phyloP scores from a whole-genome alignment of 2,113 vertebrate species.

The Takifugu flavidus region DNA sequence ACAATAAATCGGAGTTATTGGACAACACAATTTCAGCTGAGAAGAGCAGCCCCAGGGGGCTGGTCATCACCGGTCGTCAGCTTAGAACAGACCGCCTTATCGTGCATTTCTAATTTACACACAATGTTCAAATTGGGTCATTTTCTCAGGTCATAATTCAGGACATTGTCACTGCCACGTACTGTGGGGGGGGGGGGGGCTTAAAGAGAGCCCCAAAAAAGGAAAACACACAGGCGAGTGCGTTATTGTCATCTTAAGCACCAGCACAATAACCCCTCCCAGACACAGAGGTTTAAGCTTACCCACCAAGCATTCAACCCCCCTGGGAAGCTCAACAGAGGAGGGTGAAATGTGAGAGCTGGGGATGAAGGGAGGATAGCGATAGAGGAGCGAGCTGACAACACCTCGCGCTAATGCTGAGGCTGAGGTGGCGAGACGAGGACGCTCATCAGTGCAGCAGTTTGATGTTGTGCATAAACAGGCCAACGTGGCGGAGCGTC shows the following conservation, averaged over 20 bases:
- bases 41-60: too few relatives aligned
- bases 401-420: slow-evolving; percentile 53
- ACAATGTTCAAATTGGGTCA: too few relatives aligned
- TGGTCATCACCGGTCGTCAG: too few relatives aligned
- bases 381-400: slow-evolving; percentile 48
- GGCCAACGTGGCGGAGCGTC: slow-evolving; percentile 6
- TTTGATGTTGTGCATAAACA: slow-evolving; percentile 26
- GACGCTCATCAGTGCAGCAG: slow-evolving; percentile 51
- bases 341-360: slow-evolving; percentile 55
- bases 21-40: too few relatives aligned
- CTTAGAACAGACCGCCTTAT: too few relatives aligned
- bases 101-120: too few relatives aligned
- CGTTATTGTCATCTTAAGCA: slow-evolving; percentile 51
- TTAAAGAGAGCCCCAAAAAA: slow-evolving; percentile 27
- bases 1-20: too few relatives aligned
- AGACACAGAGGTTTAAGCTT: slow-evolving; percentile 48
- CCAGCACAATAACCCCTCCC: slow-evolving; percentile 38
- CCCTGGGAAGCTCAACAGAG: slow-evolving; percentile 49
- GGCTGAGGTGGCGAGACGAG: slow-evolving; percentile 53
- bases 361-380: slow-evolving; percentile 34
- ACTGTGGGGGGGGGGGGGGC: slow-evolving; percentile 12
- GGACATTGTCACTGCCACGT: slow-evolving; percentile 32
- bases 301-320: slow-evolving; percentile 44
- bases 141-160: slow-evolving; percentile 4
- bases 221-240: slow-evolving; percentile 11